These are phyloP conservation scores for Anas platyrhynchos DNA, from an alignment of 2,113 vertebrate genomes.

Conservation along the genomic window DNA sequence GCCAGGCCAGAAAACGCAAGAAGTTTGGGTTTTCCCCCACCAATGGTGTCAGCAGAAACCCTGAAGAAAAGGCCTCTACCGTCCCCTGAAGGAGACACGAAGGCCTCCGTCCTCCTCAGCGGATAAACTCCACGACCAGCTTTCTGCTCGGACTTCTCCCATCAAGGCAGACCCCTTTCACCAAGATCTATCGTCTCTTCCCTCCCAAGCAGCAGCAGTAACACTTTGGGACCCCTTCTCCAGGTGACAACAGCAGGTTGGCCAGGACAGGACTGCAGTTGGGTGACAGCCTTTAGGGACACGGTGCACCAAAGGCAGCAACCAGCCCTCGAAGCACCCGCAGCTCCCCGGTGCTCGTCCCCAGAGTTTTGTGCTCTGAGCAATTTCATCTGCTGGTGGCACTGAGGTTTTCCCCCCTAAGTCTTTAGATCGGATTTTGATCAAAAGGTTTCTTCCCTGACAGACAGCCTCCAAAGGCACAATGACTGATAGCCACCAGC, in stretches of 20 bases:
- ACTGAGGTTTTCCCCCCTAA: neutral
- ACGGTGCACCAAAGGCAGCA: rapidly evolving
- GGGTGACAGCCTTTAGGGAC: neutral
- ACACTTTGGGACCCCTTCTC: neutral
- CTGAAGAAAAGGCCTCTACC: neutral
- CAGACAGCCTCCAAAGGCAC: neutral
- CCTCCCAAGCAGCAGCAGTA: neutral
- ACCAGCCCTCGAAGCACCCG: neutral
- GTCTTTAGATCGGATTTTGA: neutral
- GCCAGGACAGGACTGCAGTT: rapidly evolving
- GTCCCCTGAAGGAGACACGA: too few species aligned
- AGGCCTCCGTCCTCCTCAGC: neutral
- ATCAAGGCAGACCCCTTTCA: neutral
- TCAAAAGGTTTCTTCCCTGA: neutral
- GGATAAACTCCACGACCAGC: rapidly evolving
- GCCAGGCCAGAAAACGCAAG: neutral
- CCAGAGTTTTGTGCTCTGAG: neutral
- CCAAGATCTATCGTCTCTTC: neutral
- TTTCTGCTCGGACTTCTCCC: neutral
- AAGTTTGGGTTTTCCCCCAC: neutral
- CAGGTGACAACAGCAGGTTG: neutral
- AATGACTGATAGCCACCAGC: neutral
- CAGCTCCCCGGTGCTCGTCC: neutral
- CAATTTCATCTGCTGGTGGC: neutral
- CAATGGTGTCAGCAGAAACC: neutral